phyloP scores from a whole-genome alignment of 2,888 invertebrate species.

The Oasisia sp. region DNA sequence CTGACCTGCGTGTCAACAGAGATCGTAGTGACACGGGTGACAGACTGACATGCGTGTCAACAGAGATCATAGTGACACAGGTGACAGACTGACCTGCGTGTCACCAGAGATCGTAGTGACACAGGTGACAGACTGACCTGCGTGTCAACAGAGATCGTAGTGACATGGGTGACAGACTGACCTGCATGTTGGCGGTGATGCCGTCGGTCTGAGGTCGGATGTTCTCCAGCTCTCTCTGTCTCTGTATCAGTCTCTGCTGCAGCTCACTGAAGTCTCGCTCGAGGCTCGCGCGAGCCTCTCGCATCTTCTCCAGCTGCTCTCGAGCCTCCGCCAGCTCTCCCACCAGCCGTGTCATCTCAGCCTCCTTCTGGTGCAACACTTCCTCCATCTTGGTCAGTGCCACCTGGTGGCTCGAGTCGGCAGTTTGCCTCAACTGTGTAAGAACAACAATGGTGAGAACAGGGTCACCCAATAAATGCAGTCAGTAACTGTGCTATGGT shows the following conservation, averaged over 20 bases:
- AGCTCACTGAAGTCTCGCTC: background rate
- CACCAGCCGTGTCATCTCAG: conserved; percentile 20
- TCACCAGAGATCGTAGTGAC: background rate
- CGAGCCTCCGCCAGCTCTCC: conserved; percentile 18
- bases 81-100: background rate
- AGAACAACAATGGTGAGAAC: background rate
- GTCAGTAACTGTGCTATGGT: too few relatives aligned
- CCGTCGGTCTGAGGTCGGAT: conserved; percentile 31
- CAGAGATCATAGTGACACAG: background rate
- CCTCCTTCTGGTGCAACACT: conserved; percentile 31
- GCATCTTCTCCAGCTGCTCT: background rate
- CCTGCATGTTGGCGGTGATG: conserved; percentile 26
- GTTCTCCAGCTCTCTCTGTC: conserved; percentile 61
- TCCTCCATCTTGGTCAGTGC: background rate
- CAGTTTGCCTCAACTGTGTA: background rate
- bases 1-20: background rate
- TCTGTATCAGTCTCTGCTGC: conserved; percentile 42
- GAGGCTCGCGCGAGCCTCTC: background rate
- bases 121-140: background rate
- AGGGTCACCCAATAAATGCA: background rate
- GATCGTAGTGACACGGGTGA: background rate
- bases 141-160: background rate
- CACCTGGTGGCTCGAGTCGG: conserved; percentile 7
- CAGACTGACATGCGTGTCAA: background rate
- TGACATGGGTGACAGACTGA: conserved; percentile 1